phyloP scores from a whole-genome alignment of 2,113 vertebrate species.

The Megaleporinus macrocephalus region DNA sequence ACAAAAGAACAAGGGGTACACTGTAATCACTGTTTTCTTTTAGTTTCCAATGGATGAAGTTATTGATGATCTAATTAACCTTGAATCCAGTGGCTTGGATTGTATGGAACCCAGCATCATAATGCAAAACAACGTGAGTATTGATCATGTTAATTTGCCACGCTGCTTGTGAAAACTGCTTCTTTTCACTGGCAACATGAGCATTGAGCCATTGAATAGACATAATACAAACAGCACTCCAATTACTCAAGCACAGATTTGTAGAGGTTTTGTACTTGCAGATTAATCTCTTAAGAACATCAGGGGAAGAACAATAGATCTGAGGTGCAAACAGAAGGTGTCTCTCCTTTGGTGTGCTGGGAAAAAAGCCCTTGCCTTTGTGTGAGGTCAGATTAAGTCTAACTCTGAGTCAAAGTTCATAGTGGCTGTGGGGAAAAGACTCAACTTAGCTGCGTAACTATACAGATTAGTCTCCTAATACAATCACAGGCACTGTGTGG shows the following conservation, averaged over 20 bases:
- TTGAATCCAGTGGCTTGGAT: constrained; percentile 87
- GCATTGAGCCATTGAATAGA: background rate
- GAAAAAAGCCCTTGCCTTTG: constrained; percentile 68
- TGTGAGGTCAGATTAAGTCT: constrained; percentile 87
- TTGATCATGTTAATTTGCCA: constrained; percentile 37
- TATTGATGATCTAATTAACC: constrained; percentile 91
- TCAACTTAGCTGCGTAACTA: constrained; percentile 66
- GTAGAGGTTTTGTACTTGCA: background rate
- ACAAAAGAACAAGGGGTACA: constrained; percentile 34
- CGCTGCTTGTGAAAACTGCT: background rate
- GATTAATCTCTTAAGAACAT: constrained; percentile 30
- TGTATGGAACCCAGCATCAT: constrained; percentile 85
- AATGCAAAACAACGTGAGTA: constrained; percentile 93
- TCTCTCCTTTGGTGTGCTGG: constrained; percentile 60
- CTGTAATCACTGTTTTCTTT: constrained; percentile 71
- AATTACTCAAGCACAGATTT: constrained; percentile 13
- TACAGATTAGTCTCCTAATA: constrained; percentile 62
- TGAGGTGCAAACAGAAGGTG: constrained; percentile 37
- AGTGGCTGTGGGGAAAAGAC: constrained; percentile 63
- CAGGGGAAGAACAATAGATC: constrained; percentile 14
- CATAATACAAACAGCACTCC: background rate
- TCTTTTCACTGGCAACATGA: background rate
- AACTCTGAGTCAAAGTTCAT: constrained; percentile 90
- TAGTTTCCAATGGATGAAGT: constrained; percentile 92
- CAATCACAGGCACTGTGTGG: constrained; percentile 39